phyloP scores from a whole-genome alignment of 1,140 invertebrate genomes.

The Sinella curviseta region DNA sequence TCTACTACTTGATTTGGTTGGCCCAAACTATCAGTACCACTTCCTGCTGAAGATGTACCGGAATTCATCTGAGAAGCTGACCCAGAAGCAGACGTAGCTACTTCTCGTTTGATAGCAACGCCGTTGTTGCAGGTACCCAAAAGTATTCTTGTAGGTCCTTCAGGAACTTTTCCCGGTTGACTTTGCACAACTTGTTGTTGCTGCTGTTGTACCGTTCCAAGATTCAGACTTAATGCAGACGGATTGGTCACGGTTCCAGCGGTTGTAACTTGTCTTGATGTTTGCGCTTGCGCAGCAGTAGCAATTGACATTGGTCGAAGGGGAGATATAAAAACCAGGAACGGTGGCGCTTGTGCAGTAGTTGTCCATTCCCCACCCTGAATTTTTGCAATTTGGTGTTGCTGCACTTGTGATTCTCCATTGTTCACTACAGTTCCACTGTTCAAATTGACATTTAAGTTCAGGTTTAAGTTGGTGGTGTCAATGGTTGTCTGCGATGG shows the following conservation, averaged over 20 bases:
- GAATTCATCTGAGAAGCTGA: neutral
- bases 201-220: neutral
- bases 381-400: conserved; percentile 38
- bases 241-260: neutral
- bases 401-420: neutral
- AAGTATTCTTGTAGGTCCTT: neutral
- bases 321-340: conserved; percentile 38
- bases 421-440: conserved; percentile 26
- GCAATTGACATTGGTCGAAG: conserved; percentile 12
- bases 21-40: neutral
- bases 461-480: conserved; percentile 38
- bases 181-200: conserved; percentile 15
- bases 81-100: neutral
- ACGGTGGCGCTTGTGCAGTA: conserved; percentile 23
- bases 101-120: conserved; percentile 2
- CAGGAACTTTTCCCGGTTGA: conserved; percentile 1
- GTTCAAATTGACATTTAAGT: conserved; percentile 48
- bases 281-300: neutral
- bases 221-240: neutral
- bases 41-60: neutral
- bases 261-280: neutral
- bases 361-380: conserved; percentile 28
- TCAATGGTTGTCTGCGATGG: conserved; percentile 31
- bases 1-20: neutral
- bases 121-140: conserved; percentile 18